phyloP scores from a whole-genome alignment of 2,888 invertebrate species.

The Psococerastis gibbosa region DNA sequence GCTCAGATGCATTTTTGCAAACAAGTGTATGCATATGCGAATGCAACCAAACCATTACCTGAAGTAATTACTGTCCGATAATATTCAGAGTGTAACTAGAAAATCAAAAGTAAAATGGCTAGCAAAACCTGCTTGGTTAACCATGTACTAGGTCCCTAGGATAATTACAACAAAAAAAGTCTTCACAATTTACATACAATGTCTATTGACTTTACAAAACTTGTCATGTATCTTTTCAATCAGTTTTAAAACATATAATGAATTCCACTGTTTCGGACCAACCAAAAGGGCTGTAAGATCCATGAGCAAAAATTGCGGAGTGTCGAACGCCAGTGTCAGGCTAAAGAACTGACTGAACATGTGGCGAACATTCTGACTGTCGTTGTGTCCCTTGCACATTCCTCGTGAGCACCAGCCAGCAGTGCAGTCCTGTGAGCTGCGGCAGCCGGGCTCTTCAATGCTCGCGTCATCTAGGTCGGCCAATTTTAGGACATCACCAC shows the following conservation, averaged over 20 bases:
- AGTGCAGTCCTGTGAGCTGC: slow-evolving; percentile 15
- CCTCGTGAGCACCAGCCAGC: background rate
- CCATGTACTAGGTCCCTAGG: no score
- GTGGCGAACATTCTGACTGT: background rate
- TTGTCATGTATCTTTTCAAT: background rate
- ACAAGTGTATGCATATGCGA: no score
- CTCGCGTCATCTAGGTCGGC: slow-evolving; percentile 29
- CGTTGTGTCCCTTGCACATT: background rate
- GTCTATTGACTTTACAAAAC: background rate
- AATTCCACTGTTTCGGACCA: background rate
- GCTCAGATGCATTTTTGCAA: no score
- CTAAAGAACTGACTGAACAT: background rate
- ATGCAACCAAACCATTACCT: no score
- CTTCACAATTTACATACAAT: slow-evolving; percentile 10
- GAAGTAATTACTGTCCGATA: no score
- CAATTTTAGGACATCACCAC: slow-evolving; percentile 26
- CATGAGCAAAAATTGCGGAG: background rate
- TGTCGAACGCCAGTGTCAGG: background rate
- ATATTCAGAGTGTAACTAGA: no score
- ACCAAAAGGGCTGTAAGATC: background rate
- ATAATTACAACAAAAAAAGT: no score
- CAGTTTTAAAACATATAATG: background rate
- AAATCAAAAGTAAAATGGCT: no score
- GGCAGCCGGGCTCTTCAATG: slow-evolving; percentile 17
- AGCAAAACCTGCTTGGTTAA: no score